Evolutionary conservation across 2,888 invertebrate genomes (phyloP).

Genomic region (Brachycybe producta): DNA sequence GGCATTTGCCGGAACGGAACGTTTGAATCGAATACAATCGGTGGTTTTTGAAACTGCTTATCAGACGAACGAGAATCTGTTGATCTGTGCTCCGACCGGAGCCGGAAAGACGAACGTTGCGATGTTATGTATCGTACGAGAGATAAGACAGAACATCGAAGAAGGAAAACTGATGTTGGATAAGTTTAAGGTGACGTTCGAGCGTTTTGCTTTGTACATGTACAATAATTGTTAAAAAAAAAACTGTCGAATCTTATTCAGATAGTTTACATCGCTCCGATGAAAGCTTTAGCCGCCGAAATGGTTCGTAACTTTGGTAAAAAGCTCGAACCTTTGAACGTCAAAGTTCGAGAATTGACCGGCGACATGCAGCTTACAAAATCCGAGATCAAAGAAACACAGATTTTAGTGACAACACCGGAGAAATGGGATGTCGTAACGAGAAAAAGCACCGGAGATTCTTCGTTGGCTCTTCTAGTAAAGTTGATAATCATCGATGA

Average conservation of each 20-base stretch:
- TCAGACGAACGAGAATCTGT: slow-evolving; percentile 86
- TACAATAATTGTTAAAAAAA: neutral
- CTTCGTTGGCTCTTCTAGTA: slow-evolving; percentile 76
- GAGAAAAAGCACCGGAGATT: slow-evolving; percentile 70
- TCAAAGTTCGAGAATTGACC: slow-evolving; percentile 80
- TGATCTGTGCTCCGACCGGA: slow-evolving; percentile 97
- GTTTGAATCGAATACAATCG: slow-evolving; percentile 86
- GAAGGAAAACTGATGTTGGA: slow-evolving; percentile 71
- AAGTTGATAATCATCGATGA: slow-evolving; percentile 65
- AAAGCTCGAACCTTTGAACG: slow-evolving; percentile 61
- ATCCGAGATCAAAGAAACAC: slow-evolving; percentile 77
- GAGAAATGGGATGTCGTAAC: slow-evolving; percentile 99
- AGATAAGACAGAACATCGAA: slow-evolving; percentile 71
- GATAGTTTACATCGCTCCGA: slow-evolving; percentile 97
- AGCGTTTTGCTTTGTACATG: neutral
- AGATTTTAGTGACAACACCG: slow-evolving; percentile 93
- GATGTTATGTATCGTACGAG: slow-evolving; percentile 77
- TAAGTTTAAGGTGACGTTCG: slow-evolving; percentile 71
- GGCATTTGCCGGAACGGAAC: slow-evolving; percentile 75
- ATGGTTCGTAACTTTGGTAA: slow-evolving; percentile 90
- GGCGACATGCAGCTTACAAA: slow-evolving; percentile 97
- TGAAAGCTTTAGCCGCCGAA: slow-evolving; percentile 98
- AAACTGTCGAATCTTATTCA: slow-evolving; percentile 31
- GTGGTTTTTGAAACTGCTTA: slow-evolving; percentile 92
- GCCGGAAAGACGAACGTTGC: slow-evolving; percentile 99